Evolutionary conservation across 2,113 vertebrate species (phyloP).

Genomic region (Scartelaos histophorus): DNA sequence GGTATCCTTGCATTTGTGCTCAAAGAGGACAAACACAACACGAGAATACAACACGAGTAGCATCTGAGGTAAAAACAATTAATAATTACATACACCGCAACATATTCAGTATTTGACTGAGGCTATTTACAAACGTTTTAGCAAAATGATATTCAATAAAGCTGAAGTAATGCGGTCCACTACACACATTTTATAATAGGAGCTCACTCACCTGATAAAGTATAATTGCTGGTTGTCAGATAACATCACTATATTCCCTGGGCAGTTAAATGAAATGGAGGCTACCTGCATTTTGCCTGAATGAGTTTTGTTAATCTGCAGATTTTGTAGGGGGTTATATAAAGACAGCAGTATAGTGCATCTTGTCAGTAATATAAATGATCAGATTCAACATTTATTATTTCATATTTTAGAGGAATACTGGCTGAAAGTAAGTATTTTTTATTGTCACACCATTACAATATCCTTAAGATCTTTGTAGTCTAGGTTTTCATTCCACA

Average conservation of each 20-base stretch:
- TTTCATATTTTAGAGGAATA: not conserved
- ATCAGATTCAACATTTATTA: not conserved
- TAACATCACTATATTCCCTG: not conserved
- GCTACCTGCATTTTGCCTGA: not conserved
- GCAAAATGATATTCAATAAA: not conserved
- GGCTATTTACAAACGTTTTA: not conserved
- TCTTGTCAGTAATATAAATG: not conserved
- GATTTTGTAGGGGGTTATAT: too few species aligned
- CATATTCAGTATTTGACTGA: too few species aligned
- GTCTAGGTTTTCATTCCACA: not conserved
- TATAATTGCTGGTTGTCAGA: not conserved
- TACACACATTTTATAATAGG: not conserved
- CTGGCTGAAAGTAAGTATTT: too few species aligned
- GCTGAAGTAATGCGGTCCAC: too few species aligned
- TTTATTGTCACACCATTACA: not conserved
- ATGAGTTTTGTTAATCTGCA: not conserved
- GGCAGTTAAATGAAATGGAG: not conserved
- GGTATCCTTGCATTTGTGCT: constrained; percentile 8
- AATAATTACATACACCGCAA: not conserved
- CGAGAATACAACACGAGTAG: not conserved
- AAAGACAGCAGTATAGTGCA: too few species aligned
- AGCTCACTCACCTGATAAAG: not conserved
- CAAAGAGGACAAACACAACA: constrained; percentile 10
- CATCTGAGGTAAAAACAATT: not conserved
- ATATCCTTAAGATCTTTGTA: not conserved